These are phyloP conservation scores for Pseudococcus viburni DNA, from an alignment of 2,888 invertebrate species.

Conservation along the genomic window DNA sequence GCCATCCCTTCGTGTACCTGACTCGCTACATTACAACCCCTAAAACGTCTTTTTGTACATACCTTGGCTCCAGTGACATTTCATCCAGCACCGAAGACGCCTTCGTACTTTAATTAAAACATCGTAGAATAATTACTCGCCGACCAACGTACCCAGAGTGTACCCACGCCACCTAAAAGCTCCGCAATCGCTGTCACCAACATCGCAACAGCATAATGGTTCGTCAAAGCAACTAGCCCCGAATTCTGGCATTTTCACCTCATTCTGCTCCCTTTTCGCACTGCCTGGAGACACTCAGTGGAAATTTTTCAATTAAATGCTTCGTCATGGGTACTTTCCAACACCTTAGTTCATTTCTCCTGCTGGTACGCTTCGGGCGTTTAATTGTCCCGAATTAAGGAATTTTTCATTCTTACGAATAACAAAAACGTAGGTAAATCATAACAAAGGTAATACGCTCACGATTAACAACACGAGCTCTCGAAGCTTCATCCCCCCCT, in stretches of 20 bases:
- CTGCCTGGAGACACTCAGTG: no score
- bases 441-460: background rate
- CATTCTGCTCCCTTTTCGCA: no score
- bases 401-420: background rate
- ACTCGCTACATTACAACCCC: background rate
- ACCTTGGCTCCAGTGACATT: background rate
- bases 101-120: constrained; percentile 4
- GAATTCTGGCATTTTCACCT: background rate
- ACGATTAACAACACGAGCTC: background rate
- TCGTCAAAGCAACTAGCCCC: background rate
- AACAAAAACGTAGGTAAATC: background rate
- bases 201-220: background rate
- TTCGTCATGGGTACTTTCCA: background rate
- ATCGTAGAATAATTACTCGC: background rate
- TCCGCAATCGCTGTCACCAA: background rate
- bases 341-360: background rate
- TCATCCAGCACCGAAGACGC: background rate
- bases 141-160: background rate
- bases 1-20: background rate
- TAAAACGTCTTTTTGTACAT: background rate
- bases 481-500: background rate
- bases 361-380: background rate
- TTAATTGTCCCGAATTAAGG: background rate
- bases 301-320: background rate
- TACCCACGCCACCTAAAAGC: no score